Evolutionary conservation across 2,113 vertebrate genomes (phyloP), one percentile per base, ranked within the genome.

Genomic region (Ariopsis seemanni): DNA sequence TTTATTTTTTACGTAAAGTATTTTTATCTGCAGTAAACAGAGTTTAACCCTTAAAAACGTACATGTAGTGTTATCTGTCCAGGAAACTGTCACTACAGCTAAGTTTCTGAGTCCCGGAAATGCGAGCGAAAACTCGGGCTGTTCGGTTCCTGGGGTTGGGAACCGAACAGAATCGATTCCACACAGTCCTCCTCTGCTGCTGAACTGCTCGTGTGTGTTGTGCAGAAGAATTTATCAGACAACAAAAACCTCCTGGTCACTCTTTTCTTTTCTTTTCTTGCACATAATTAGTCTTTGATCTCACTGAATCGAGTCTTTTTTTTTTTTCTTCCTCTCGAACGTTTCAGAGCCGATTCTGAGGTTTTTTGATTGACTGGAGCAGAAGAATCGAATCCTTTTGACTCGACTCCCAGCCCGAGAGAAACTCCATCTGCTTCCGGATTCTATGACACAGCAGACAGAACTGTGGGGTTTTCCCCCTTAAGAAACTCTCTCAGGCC

Each of bases 341-440:
- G 72, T 8, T 10, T 77, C 48, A 5, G 57, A 42, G 6, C 5
- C 55, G 78, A 81, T 34, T 81, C 78, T 14, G 27, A 15, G 14
- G 27, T 53, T 34, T 34, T 77, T 4, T 15, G 1, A 48, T 42
- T 72, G 27, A 69, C 1, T 34, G 5, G 27, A 48, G 48, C 1
- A 25, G 55, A 58, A 10, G 78, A 80, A 34, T 34, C 78, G 78
- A 20, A 34, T 80, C 25, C 0, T 58, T 62, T 48, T 10, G 8
- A 5, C 4, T 22, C 57, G 79, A 82, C 27, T 82, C 79, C 27
- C 10, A 48, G 10, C 17, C 27, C n/a, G 27, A 57, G 1, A 1
- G 50, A 78, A 78, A 78, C 50, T 78, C 75, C 78, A 81, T 42
- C 79, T 84, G 83, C 83, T 84, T 84, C 83, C 83, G 83, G 83